Evolutionary conservation across 2,797 vertebrate species (phyloP), one percentile per base, ranked within the genome.

Genomic region (Taeniopygia guttata): DNA sequence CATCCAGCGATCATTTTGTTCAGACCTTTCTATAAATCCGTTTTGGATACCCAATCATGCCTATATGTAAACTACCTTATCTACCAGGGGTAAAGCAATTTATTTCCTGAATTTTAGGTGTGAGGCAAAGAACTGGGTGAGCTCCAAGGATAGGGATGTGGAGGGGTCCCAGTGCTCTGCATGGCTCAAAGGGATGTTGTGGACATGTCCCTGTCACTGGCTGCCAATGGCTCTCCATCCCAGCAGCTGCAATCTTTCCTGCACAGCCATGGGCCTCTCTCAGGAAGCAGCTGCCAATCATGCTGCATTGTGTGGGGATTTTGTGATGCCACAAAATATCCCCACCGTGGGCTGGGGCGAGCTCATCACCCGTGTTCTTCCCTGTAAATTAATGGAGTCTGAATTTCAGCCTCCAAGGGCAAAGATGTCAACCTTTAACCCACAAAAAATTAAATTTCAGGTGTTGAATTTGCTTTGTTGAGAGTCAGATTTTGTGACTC

Each of bases 181-280:
- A 0, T 1, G 5, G 52, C 43, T 85, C 70, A 23, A 51, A 54
- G 67, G 60, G 90, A 59, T 2, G 0, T 12, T 64, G 32, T 36
- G 58, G 74, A 66, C 87, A 78, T 75, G 51, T 66, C 38, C 54
- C n/a, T 8, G 0, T 16, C 16, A 0, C 77, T 0, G 7, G 16
- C 27, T 96, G 95, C 85, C 95, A 94, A 11, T 48, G 87, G 45
- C 56, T 95, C 59, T 86, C 79, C 69, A 76, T 22, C 67, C 2
- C 5, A 94, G 87, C 95, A 96, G 96, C 87, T 96, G 95, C 95
- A 94, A 38, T 62, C 51, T 77, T 93, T 62, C 84, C 92, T 82
- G 55, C 69, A 1, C 69, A 75, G 62, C 83, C 78, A 83, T 0
- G 0, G 83, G 59, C 74, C 0, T 1, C 83, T 84, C 63, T 92